These are phyloP conservation scores for Criorhina ranunculi DNA, from an alignment of 2,888 invertebrate genomes.

Conservation along the genomic window DNA sequence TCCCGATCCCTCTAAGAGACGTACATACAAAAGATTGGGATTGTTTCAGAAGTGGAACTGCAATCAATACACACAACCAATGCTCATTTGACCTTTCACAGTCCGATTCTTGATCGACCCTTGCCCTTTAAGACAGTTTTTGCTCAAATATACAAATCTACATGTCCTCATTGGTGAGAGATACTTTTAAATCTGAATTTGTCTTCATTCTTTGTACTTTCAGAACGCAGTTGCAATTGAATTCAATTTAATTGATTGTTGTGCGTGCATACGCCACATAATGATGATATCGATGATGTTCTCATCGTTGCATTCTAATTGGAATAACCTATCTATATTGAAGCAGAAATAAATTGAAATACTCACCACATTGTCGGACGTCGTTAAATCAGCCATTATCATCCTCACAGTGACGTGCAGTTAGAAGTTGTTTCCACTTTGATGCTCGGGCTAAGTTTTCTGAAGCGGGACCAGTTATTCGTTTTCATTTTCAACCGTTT, in stretches of 20 bases:
- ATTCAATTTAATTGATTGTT: slow-evolving; percentile 57
- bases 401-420: not conserved
- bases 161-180: slow-evolving; percentile 7
- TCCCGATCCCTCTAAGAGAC: too few species aligned
- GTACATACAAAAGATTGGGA: too few species aligned
- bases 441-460: too few species aligned
- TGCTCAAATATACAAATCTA: too few species aligned
- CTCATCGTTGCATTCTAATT: slow-evolving; percentile 46
- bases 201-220: slow-evolving; percentile 18
- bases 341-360: not conserved
- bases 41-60: too few species aligned
- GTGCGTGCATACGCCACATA: slow-evolving; percentile 45
- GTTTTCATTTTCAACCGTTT: slow-evolving; percentile 19
- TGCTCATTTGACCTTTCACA: too few species aligned
- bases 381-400: not conserved
- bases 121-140: not conserved
- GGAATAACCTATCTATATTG: slow-evolving; percentile 29
- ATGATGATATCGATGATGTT: slow-evolving; percentile 36
- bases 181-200: not conserved
- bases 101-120: too few species aligned
- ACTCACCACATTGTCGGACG: not conserved
- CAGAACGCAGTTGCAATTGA: slow-evolving; percentile 52
- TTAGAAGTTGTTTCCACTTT: too few species aligned
- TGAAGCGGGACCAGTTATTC: slow-evolving; percentile 27
- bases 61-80: too few species aligned